These are phyloP conservation scores for Chaenodraco wilsoni DNA, from an alignment of 2,797 vertebrate species.

Conservation along the genomic window DNA sequence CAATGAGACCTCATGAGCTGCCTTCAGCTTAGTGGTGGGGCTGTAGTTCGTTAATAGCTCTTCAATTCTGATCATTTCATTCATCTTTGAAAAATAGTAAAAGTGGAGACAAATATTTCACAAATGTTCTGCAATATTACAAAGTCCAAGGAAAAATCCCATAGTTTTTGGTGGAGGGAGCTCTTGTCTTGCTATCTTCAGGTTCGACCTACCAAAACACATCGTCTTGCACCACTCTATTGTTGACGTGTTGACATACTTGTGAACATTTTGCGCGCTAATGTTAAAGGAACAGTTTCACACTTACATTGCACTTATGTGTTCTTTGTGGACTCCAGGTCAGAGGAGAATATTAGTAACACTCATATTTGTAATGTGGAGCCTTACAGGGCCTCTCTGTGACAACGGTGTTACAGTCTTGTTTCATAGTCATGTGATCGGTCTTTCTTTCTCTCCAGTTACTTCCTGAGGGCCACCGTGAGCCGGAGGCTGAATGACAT, in stretches of 20 bases:
- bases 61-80: too few relatives aligned
- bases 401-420: not conserved
- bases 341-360: not conserved
- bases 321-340: not conserved
- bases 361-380: not conserved
- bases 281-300: not conserved
- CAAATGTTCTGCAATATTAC: too few relatives aligned
- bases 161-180: too few relatives aligned
- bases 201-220: too few relatives aligned
- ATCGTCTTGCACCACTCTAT: too few relatives aligned
- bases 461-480: conserved; percentile 93
- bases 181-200: too few relatives aligned
- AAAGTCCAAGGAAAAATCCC: too few relatives aligned
- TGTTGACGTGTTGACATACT: not conserved
- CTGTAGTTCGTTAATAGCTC: too few relatives aligned
- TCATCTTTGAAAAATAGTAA: too few relatives aligned
- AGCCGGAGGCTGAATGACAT: conserved; percentile 92
- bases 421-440: not conserved
- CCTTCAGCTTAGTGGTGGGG: too few relatives aligned
- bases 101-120: too few relatives aligned
- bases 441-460: conserved; percentile 76
- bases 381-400: not conserved
- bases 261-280: not conserved
- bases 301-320: not conserved
- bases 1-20: too few relatives aligned